Conservation (phyloP, 2,888 invertebrate genomes). For the Emmelina monodactyla region DNA sequence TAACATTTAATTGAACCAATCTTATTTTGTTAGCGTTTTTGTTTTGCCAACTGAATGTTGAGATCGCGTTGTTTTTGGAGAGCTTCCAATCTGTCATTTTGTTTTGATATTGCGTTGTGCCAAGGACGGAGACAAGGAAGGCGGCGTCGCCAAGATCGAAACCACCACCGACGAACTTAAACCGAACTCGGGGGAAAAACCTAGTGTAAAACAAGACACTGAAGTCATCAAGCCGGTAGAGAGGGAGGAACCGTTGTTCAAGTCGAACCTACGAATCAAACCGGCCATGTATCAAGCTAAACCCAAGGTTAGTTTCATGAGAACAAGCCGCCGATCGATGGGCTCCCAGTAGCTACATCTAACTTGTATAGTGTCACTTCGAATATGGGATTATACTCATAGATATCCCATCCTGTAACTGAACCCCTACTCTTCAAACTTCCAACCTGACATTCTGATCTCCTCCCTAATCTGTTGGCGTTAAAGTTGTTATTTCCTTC, state of each 20-base stretch:
- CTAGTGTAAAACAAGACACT: conserved; percentile 23
- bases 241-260: conserved; percentile 57
- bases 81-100: conserved; percentile 31
- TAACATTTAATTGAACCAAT: background rate
- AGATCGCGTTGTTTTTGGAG: conserved; percentile 14
- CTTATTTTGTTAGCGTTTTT: background rate
- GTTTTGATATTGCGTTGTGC: conserved; percentile 44
- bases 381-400: too few relatives aligned
- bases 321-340: too few relatives aligned
- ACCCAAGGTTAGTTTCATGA: conserved; percentile 55
- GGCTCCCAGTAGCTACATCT: too few relatives aligned
- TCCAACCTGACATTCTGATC: too few relatives aligned
- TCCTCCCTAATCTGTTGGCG: too few relatives aligned
- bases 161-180: conserved; percentile 57
- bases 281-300: conserved; percentile 30
- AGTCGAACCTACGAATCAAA: conserved; percentile 53
- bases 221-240: conserved; percentile 38
- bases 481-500: conserved; percentile 23
- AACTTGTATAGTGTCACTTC: too few relatives aligned
- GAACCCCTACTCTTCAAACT: too few relatives aligned
- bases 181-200: conserved; percentile 40
- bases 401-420: too few relatives aligned
- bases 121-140: conserved; percentile 46
- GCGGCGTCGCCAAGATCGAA: conserved; percentile 55
- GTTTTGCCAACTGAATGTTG: background rate